Conservation (phyloP, 2,888 invertebrate genomes). For the Acanthosepion esculentum region DNA sequence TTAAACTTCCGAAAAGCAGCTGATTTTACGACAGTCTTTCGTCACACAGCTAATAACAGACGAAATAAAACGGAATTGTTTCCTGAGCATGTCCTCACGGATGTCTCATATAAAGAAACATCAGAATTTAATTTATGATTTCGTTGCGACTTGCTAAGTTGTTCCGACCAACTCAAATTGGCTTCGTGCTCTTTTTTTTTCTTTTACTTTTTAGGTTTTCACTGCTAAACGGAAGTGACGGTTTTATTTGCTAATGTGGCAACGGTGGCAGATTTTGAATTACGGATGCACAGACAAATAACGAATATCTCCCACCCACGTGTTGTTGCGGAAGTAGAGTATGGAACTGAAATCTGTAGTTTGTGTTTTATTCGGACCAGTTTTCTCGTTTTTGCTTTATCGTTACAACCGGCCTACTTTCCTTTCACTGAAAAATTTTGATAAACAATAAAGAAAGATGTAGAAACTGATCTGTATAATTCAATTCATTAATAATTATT, state of each 20-base stretch:
- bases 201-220: background rate
- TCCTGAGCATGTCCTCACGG: background rate
- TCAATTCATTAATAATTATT: too few relatives aligned
- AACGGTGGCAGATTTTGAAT: constrained; percentile 25
- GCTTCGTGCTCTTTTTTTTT: background rate
- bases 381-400: too few relatives aligned
- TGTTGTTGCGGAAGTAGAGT: background rate
- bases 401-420: too few relatives aligned
- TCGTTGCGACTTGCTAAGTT: background rate
- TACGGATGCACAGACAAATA: background rate
- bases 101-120: background rate
- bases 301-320: background rate
- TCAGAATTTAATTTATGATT: background rate
- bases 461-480: too few relatives aligned
- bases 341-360: background rate
- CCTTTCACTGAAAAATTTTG: too few relatives aligned
- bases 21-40: background rate
- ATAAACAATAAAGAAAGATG: too few relatives aligned
- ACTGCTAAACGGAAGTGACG: background rate
- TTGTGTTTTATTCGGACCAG: too few relatives aligned
- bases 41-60: background rate
- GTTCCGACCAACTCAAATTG: background rate
- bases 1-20: background rate
- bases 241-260: constrained; percentile 34
- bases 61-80: background rate